Base-by-base conservation (phyloP, 2,113 vertebrate species). In the Pipa parva region DNA sequence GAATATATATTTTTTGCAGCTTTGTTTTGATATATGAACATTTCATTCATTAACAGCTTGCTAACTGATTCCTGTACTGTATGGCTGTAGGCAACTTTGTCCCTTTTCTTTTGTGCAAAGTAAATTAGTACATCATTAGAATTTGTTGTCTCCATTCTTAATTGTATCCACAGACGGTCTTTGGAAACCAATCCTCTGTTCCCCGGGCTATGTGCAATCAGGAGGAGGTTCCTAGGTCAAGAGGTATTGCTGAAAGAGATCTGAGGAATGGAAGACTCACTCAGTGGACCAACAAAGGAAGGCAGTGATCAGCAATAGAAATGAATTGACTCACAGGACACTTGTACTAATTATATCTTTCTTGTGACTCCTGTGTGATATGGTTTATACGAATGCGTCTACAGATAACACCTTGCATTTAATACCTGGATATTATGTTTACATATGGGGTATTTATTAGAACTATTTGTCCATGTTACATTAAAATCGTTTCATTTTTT, bases 161-260 rank as follows among this genome's bases (percentile, higher is more conserved):
- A 67, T 67, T 67, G 55, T 55, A 36, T 67, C 39, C 46, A 45
- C 45, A 67, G 64, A 67, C 64, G 57, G n/a, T 17, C 36, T 28
- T 45, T 52, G 27, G 27, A 26, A 57, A 57, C 31, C 52, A 49
- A 59, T 50, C 28, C 55, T 21, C 20, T 58, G 42, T 21, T 59
- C 54, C 64, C 37, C n/a, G 36, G 64, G 64, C 55, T 50, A 59
- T 18, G 48, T 18, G 48, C 42, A 57, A 36, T 49, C 12, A 66
- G 22, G 15, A 25, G 54, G 13, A 48, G 63, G 51, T 24, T 66
- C 63, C 42, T 25, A 50, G 64, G 64, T 67, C 64, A 67, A 59
- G 39, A 67, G 55, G 39, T 27, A 49, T 22, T 49, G 21, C 54
- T 67, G 64, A 59, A 31, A 67, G 54, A 58, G 39, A 46, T 50